These are phyloP conservation scores for Harpalus rufipes DNA, from an alignment of 2,888 invertebrate species.

Conservation along the genomic window DNA sequence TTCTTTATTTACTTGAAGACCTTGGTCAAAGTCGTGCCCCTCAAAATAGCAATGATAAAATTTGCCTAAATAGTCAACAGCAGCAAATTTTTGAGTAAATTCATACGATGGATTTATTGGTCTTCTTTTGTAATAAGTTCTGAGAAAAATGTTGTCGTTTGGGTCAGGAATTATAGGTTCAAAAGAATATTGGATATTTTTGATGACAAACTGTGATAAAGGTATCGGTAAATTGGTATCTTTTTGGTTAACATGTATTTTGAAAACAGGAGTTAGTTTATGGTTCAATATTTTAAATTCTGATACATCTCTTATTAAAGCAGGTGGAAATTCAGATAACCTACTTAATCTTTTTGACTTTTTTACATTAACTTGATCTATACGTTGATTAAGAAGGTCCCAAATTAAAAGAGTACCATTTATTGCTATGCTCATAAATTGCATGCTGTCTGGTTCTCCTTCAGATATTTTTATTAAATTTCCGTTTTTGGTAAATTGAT, in stretches of 20 bases:
- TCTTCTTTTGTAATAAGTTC: slow-evolving; percentile 19
- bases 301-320: slow-evolving; percentile 77
- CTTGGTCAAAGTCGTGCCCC: slow-evolving; percentile 51
- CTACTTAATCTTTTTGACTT: slow-evolving; percentile 74
- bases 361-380: slow-evolving; percentile 66
- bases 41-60: slow-evolving; percentile 2
- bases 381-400: slow-evolving; percentile 77
- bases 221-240: neutral
- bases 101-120: neutral
- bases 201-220: neutral
- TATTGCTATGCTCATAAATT: slow-evolving; percentile 83
- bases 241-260: slow-evolving; percentile 78
- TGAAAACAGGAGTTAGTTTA: slow-evolving; percentile 82
- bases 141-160: neutral
- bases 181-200: neutral
- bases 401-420: slow-evolving; percentile 86
- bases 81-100: neutral
- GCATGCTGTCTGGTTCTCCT: slow-evolving; percentile 75
- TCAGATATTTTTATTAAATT: slow-evolving; percentile 76
- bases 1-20: neutral
- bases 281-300: slow-evolving; percentile 81
- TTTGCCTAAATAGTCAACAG: slow-evolving; percentile 7
- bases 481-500: slow-evolving; percentile 82
- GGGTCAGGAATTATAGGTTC: slow-evolving; percentile 42
- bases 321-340: slow-evolving; percentile 79